Conservation (phyloP, 2,888 invertebrate species). For the Lydus trimaculatus region DNA sequence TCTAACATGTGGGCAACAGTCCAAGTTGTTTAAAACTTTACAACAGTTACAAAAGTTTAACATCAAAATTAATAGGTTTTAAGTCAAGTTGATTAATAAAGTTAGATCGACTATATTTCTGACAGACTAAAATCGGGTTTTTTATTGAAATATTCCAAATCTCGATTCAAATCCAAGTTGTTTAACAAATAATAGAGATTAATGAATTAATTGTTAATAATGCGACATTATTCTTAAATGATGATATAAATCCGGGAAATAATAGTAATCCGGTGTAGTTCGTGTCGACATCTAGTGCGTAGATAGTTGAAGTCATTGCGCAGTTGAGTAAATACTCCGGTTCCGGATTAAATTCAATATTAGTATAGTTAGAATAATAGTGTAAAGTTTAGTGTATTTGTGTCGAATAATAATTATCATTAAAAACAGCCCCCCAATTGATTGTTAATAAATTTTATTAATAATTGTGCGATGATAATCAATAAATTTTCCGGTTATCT, state of each 20-base stretch:
- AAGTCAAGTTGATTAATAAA: too few species aligned
- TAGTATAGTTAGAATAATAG: constrained; percentile 1
- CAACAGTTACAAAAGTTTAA: too few species aligned
- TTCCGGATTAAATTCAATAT: constrained; percentile 15
- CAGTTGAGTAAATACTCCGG: constrained; percentile 40
- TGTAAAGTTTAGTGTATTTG: neutral
- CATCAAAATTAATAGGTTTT: too few species aligned
- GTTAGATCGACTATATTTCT: too few species aligned
- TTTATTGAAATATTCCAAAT: too few species aligned
- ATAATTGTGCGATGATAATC: neutral
- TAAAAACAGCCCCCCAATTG: neutral
- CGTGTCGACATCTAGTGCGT: constrained; percentile 46
- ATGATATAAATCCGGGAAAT: constrained; percentile 22
- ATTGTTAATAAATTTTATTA: neutral
- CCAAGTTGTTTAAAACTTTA: too few species aligned
- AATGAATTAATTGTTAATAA: neutral
- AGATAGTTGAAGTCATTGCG: constrained; percentile 45
- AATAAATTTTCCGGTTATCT: neutral
- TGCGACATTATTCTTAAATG: neutral
- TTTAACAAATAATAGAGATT: too few species aligned
- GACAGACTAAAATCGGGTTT: too few species aligned
- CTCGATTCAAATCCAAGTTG: too few species aligned
- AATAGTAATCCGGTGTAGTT: constrained; percentile 25
- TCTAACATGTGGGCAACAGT: too few species aligned
- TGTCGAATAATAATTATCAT: neutral